Percentiles rank a stretch among this genome's conserved stretches.
phyloP scores from a whole-genome alignment of 2,113 vertebrate genomes.

The Dermatemys mawii region DNA sequence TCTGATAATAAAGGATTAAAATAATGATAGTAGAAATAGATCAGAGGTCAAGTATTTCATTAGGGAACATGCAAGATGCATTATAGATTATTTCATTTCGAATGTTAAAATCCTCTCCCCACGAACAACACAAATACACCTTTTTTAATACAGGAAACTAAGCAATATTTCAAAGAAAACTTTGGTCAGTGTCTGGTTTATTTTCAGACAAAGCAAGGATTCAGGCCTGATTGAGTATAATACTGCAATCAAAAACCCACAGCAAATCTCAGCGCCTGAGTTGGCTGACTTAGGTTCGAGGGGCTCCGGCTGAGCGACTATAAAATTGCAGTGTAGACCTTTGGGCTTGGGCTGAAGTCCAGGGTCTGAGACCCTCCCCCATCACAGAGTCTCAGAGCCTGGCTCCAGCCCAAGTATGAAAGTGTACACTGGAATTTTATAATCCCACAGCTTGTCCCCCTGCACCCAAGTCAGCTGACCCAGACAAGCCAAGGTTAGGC shows the following conservation, averaged over 20 bases:
- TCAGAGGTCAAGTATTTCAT: neutral
- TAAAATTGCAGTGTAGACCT: neutral
- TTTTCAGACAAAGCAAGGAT: constrained; percentile 22
- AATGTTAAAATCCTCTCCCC: neutral
- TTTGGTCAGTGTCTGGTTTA: constrained; percentile 38
- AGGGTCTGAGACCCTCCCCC: neutral
- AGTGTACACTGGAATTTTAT: too few species aligned
- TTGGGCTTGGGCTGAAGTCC: neutral
- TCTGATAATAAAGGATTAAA: neutral
- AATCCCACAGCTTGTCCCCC: too few species aligned
- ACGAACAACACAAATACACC: neutral
- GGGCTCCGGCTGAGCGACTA: neutral
- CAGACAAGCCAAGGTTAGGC: too few species aligned
- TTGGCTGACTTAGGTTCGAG: neutral
- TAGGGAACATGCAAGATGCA: neutral
- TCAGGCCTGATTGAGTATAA: constrained; percentile 18
- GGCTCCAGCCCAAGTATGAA: too few species aligned
- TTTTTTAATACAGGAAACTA: neutral
- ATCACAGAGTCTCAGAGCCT: too few species aligned
- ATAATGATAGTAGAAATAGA: neutral
- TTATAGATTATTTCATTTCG: constrained; percentile 28
- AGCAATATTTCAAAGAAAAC: neutral
- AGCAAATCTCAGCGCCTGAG: neutral
- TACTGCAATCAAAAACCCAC: neutral
- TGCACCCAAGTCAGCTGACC: too few species aligned